These are phyloP conservation scores for Drosophila kanekoi DNA, from an alignment of 2,888 invertebrate species.

Conservation along the genomic window DNA sequence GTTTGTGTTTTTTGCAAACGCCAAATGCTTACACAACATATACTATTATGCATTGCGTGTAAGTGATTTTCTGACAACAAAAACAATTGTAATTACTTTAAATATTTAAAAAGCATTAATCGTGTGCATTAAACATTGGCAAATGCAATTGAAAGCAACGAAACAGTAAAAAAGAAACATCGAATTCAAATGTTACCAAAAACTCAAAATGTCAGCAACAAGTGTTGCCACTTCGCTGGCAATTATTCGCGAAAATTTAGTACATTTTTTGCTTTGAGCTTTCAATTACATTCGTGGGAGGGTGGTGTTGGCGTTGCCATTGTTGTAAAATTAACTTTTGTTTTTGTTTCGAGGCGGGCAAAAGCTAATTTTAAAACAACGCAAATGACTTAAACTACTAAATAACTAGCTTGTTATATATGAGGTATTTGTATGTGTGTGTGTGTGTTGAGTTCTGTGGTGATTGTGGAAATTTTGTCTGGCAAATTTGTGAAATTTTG, in stretches of 20 bases:
- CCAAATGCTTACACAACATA: conserved; percentile 46
- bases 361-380: conserved; percentile 72
- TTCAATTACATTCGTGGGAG: conserved; percentile 66
- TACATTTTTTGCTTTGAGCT: conserved; percentile 43
- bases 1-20: conserved; percentile 38
- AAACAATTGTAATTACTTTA: conserved; percentile 81
- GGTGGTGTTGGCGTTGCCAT: conserved; percentile 55
- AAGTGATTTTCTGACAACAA: conserved; percentile 63
- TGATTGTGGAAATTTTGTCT: conserved; percentile 83
- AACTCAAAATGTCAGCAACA: conserved; percentile 23
- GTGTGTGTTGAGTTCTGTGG: conserved; percentile 44
- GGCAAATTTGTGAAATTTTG: conserved; percentile 80
- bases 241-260: conserved; percentile 18
- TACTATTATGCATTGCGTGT: conserved; percentile 25
- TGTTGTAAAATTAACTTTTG: conserved; percentile 74
- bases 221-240: conserved; percentile 22
- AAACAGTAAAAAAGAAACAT: conserved; percentile 7
- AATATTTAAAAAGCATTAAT: conserved; percentile 80
- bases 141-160: conserved; percentile 62
- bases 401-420: conserved; percentile 68
- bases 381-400: conserved; percentile 71
- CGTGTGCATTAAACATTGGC: conserved; percentile 51
- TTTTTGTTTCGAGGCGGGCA: conserved; percentile 23
- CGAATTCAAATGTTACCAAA: conserved; percentile 15
- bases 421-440: conserved; percentile 64